Evolutionary conservation across 2,113 vertebrate genomes (phyloP), one percentile per base, ranked within the genome.

Genomic region (Gymnobelideus leadbeateri): DNA sequence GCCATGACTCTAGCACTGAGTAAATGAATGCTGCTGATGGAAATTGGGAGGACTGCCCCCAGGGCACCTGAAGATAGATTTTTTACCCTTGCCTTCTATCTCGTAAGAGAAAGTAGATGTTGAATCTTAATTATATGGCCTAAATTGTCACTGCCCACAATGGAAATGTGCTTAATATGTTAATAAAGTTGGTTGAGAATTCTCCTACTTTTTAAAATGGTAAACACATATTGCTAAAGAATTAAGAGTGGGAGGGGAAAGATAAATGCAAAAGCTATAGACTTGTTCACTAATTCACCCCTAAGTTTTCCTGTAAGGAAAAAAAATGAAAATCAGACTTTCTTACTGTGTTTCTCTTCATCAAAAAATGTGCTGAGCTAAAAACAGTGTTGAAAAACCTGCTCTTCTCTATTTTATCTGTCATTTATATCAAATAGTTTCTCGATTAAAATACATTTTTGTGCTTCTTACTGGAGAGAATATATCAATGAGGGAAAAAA

Each of bases 361-460:
- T 96, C 53, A 97, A 95, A 95, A 96, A 96, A 49, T 43, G n/a
- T 91, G 90, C 91, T 93, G 92, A 92, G 51, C 51, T 92, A 43
- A 94, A 43, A 47, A 94, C 51, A 95, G 46, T 47, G 84, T 94
- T 92, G 95, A 91, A 92, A 93, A 96, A 96, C 68, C 28, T 61
- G 26, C 68, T 95, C 0, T 0, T 91, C 49, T 96, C 2, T 96
- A 94, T 95, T 95, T 97, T 96, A 96, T 96, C 77, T 97, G 92
- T 90, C 94, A 92, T 97, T 97, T 96, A 93, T 95, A 92, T 96
- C 77, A 97, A 96, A 96, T 96, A 95, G 24, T 5, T 7, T 92
- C 96, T 92, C 95, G 96, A 97, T 97, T 96, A 97, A 97, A 97
- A 95, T 96, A 95, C 89, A 89, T 95, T 97, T 96, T 95, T 57